Conservation (phyloP, 2,113 vertebrate species). For the Oxyura jamaicensis region DNA sequence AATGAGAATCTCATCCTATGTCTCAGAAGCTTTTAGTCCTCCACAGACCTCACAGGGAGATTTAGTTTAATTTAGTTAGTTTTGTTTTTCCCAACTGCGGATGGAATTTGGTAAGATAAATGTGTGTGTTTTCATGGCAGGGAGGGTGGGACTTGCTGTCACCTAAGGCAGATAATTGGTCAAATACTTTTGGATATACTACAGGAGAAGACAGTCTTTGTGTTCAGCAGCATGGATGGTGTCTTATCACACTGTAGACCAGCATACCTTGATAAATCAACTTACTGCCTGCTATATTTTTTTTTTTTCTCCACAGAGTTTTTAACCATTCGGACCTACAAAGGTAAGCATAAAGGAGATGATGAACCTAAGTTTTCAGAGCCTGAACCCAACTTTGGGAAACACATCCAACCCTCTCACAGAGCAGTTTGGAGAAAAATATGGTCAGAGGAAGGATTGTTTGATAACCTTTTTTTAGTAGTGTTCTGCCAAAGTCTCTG, state of each 20-base stretch:
- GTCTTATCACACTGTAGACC: background rate
- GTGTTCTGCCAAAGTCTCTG: background rate
- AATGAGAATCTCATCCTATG: no score
- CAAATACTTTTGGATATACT: no score
- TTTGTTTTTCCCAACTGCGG: no score
- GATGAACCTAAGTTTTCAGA: no score
- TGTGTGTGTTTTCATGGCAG: no score
- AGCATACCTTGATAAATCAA: background rate
- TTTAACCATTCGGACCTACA: background rate
- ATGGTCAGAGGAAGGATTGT: background rate
- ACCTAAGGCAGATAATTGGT: no score
- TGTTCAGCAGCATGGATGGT: background rate
- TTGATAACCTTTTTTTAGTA: background rate
- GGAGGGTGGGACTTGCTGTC: no score
- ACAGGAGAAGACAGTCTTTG: no score
- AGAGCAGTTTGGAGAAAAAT: background rate
- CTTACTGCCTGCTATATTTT: background rate
- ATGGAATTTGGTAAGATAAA: no score
- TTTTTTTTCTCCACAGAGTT: background rate
- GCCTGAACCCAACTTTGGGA: background rate
- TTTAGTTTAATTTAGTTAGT: no score
- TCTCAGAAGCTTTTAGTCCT: no score
- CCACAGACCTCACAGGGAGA: no score
- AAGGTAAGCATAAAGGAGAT: background rate
- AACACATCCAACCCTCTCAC: background rate